Conservation (phyloP, 2,797 vertebrate genomes). For the Falco biarmicus region DNA sequence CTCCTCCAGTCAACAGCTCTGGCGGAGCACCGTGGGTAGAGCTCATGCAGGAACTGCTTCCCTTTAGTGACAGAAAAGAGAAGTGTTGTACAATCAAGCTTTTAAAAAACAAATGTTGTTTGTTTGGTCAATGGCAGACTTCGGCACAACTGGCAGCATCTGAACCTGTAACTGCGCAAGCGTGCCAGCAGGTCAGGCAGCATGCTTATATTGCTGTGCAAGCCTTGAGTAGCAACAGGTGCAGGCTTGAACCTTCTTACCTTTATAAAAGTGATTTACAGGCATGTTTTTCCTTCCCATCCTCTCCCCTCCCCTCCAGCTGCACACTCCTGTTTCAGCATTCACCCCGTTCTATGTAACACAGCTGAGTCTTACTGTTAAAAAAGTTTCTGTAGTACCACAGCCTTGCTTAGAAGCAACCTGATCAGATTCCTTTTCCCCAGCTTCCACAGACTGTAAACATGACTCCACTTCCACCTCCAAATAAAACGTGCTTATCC, state of each 20-base stretch:
- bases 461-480: background rate
- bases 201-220: background rate
- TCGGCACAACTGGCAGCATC: background rate
- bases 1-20: background rate
- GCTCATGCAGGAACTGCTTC: background rate
- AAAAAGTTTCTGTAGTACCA: background rate
- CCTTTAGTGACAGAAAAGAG: background rate
- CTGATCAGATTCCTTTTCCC: background rate
- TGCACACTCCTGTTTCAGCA: background rate
- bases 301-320: background rate
- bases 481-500: background rate
- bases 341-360: rapidly evolving
- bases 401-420: background rate
- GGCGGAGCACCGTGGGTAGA: background rate
- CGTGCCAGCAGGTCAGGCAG: background rate
- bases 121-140: background rate
- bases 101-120: background rate
- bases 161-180: background rate
- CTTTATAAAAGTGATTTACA: background rate
- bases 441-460: background rate
- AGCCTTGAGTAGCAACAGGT: background rate
- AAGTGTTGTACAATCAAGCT: background rate
- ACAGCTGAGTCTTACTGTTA: background rate
- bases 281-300: background rate
- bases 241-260: background rate